Base-by-base conservation (phyloP, 2,888 invertebrate genomes). In the Lycaena phlaeas region DNA sequence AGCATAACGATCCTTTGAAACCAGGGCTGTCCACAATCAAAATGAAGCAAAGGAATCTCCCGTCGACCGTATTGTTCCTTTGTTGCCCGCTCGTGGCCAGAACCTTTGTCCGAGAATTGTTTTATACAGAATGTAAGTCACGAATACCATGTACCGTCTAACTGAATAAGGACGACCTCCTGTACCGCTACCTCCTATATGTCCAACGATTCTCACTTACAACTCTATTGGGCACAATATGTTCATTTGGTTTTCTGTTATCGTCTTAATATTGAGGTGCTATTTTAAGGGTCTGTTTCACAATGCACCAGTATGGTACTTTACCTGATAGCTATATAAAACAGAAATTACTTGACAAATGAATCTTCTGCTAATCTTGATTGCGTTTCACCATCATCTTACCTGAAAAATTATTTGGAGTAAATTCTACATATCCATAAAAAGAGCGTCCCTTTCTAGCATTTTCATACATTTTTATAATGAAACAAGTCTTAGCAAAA, bases 121-220 rank as follows among this genome's bases (percentile, higher is more conserved):
- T 81, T 79, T 77, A 76, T 77, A 77, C 75, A 57, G 75, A 77
- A 81, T 81, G 76, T 82, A 76, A 82, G 84, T 82, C 84, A 84
- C 84, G 84, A 84, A 79, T 74, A 65, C 64, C 71, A 59, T 82
- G 79, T 82, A 74, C 66, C 56, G 65, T 69, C 70, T 70, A 70
- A 70, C 72, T 74, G 74, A 75, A 78, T 78, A 73, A 69, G 73
- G 66, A 64, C 59, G 56, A 61, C 57, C 57, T 59, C 61, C 60
- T 63, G 51, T 58, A 54, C 52, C 64, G 48, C 64, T 69, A 70
- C 67, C 54, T 56, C 52, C 5, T 29, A n/a, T n/a, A n/a, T 12
- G 34, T 47, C 48, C 48, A 57, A 56, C 56, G 43, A 48, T 57
- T 59, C 54, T 61, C 59, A 56, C 57, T 62, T 60, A 73, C 71